These are phyloP conservation scores for Sebastes hubbsi DNA, from an alignment of 2,797 vertebrate species.

Conservation along the genomic window DNA sequence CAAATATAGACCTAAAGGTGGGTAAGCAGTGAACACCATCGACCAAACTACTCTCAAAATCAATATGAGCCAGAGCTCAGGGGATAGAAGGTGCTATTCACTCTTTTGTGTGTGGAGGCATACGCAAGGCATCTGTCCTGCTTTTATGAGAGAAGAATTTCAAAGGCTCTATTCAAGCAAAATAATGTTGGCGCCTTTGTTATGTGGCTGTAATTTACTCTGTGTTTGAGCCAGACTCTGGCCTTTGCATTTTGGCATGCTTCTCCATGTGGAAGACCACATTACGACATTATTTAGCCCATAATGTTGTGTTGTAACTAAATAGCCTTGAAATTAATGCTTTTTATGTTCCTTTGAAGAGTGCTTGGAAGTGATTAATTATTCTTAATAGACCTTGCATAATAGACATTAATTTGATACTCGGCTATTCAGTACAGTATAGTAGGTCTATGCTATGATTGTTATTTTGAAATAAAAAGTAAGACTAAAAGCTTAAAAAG, in stretches of 20 bases:
- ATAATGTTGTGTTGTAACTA: neutral
- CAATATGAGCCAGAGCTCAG: neutral
- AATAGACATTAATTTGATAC: neutral
- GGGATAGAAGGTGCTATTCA: neutral
- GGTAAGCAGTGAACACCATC: neutral
- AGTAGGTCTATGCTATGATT: no score
- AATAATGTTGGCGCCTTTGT: conserved; percentile 2
- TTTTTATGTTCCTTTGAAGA: neutral
- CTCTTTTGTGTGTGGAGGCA: neutral
- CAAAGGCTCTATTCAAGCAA: conserved; percentile 12
- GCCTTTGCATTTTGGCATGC: neutral
- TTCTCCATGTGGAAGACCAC: neutral
- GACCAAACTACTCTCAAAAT: neutral
- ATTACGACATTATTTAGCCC: neutral
- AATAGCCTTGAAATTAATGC: neutral
- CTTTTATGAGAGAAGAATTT: neutral
- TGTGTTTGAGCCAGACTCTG: neutral
- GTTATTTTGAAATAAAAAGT: neutral
- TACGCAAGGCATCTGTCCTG: neutral
- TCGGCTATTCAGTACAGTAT: neutral
- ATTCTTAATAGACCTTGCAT: neutral
- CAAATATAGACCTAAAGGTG: neutral
- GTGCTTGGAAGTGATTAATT: neutral
- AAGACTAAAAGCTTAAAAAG: neutral
- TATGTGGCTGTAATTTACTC: neutral